Base-by-base conservation (phyloP, 2,888 invertebrate species). In the Agrilus mali region DNA sequence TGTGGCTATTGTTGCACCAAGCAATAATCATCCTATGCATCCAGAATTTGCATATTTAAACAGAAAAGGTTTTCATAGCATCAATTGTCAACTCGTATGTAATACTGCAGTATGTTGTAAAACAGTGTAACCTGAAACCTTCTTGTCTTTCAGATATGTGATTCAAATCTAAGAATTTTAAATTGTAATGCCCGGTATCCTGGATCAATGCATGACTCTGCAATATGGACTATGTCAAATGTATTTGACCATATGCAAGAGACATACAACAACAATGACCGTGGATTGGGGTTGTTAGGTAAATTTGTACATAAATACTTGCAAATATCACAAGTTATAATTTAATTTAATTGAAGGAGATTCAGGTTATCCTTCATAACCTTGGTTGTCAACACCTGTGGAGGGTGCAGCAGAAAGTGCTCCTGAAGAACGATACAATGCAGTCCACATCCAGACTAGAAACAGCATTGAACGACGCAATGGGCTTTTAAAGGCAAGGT, bases 311-410 rank as follows among this genome's bases (percentile, higher is more conserved):
- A n/a, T n/a, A n/a, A n/a, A n/a, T n/a, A n/a, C n/a, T n/a, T n/a
- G n/a, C n/a, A n/a, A n/a, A n/a, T n/a, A n/a, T n/a, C n/a, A n/a
- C n/a, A n/a, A n/a, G n/a, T n/a, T n/a, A n/a, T n/a, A n/a, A n/a
- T n/a, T n/a, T n/a, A n/a, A n/a, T 20, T 12, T 36, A n/a, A n/a
- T n/a, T n/a, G n/a, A n/a, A 50, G 55, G 55, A 39, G 55, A 57
- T 44, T 52, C 52, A 33, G 55, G 55, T 0, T 57, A 57, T 40
- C 53, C 52, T 6, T 49, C 42, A 33, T 33, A 53, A 22, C 55
- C 55, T 1, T 56, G 55, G 55, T 36, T 55, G 7, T 51, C 55
- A 50, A 57, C 56, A 14, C 55, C 55, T 0, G 41, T 49, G 17
- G 7, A 43, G 7, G 43, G 51, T 46, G 40, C 53, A 4, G 42